Evolutionary conservation across 1,140 invertebrate species (phyloP).

Genomic region (Drosophila pectinifera): DNA sequence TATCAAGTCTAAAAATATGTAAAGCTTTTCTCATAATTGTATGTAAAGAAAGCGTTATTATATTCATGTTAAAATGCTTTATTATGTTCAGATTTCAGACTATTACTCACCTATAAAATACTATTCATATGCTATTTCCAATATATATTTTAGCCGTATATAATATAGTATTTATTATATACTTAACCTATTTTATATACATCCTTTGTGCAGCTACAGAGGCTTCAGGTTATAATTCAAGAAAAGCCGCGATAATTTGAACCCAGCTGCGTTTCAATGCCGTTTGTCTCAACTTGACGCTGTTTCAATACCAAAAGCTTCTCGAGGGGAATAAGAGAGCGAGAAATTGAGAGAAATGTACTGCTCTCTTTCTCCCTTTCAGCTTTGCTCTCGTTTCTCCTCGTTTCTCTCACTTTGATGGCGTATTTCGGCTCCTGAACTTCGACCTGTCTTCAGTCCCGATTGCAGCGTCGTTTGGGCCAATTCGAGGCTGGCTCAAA

Average conservation of each 20-base stretch:
- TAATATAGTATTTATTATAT: no score
- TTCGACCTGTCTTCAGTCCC: conserved; percentile 27
- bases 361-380: neutral
- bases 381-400: conserved; percentile 18
- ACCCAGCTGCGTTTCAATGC: conserved; percentile 39
- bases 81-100: no score
- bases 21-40: no score
- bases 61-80: no score
- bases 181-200: neutral
- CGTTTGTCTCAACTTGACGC: conserved; percentile 23
- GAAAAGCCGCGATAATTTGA: conserved; percentile 31
- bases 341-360: neutral
- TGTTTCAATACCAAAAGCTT: conserved; percentile 34
- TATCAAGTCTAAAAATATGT: no score
- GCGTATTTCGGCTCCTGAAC: conserved; percentile 4
- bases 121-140: no score
- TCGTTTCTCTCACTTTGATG: neutral
- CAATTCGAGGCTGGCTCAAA: conserved; percentile 4
- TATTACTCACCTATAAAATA: no score
- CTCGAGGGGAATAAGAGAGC: neutral
- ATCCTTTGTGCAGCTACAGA: conserved; percentile 1
- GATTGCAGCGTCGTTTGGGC: conserved; percentile 18
- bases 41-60: no score
- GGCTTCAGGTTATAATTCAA: conserved; percentile 5
- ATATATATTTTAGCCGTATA: no score